Percentiles rank a stretch among this genome's conserved stretches.
phyloP scores from a whole-genome alignment of 2,797 vertebrate species.

The Sternotherus odoratus region DNA sequence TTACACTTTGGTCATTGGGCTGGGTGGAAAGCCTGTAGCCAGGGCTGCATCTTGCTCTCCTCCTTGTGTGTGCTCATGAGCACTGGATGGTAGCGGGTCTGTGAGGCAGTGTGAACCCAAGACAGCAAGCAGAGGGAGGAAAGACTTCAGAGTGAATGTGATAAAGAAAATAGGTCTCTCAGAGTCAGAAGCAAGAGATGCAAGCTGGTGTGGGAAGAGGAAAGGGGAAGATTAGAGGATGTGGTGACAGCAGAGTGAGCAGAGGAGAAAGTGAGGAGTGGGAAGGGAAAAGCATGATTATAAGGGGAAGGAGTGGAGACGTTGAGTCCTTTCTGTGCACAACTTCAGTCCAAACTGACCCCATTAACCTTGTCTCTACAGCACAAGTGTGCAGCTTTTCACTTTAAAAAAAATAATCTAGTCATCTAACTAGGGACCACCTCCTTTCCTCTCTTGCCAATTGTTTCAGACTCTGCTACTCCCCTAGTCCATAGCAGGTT shows the following conservation, averaged over 20 bases:
- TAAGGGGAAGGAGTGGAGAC: neutral
- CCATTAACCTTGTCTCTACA: neutral
- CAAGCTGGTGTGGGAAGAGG: neutral
- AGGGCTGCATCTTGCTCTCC: neutral
- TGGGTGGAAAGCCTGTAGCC: neutral
- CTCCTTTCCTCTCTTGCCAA: neutral
- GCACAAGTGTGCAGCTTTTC: neutral
- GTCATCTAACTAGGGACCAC: neutral
- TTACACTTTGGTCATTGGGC: neutral
- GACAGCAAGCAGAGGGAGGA: neutral
- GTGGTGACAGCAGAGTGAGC: neutral
- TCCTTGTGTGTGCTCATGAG: neutral
- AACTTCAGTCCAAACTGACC: neutral
- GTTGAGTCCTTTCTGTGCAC: accelerated
- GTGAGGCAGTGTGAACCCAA: neutral
- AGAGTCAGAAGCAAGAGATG: neutral
- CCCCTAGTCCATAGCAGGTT: neutral
- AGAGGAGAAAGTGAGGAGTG: neutral
- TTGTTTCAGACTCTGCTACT: neutral
- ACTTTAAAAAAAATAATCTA: neutral
- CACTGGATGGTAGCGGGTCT: neutral
- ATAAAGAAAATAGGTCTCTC: neutral
- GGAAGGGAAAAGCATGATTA: accelerated
- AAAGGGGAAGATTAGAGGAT: neutral
- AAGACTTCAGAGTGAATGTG: neutral